A percentile compares a stretch with the other conserved stretches of the same genome.
These are phyloP conservation scores for Percopsis omiscomaycus DNA, from an alignment of 2,797 vertebrate species.

Conservation along the genomic window DNA sequence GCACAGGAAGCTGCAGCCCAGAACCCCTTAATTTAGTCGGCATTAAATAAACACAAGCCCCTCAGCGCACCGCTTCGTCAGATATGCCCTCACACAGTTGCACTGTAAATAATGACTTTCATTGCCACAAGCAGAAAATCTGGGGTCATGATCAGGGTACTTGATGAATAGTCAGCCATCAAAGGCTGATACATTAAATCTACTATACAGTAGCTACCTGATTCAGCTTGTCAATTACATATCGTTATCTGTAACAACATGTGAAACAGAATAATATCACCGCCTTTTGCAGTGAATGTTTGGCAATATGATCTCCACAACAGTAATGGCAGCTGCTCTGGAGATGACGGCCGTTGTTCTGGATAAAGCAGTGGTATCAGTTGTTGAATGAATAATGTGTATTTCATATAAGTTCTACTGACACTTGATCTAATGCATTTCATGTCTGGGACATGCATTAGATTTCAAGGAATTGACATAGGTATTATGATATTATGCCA, in stretches of 20 bases:
- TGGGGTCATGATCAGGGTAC: slow-evolving; percentile 50
- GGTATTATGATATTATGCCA: slow-evolving; percentile 59
- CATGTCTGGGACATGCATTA: slow-evolving; percentile 9
- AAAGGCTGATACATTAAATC: slow-evolving; percentile 36
- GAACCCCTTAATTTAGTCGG: slow-evolving; percentile 63
- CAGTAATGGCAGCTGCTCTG: not conserved
- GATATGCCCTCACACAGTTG: slow-evolving; percentile 56
- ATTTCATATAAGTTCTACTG: slow-evolving; percentile 38
- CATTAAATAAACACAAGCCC: slow-evolving; percentile 63
- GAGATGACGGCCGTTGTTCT: slow-evolving; percentile 9
- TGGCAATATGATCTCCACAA: slow-evolving; percentile 5
- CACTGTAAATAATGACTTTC: slow-evolving; percentile 59
- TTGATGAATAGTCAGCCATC: slow-evolving; percentile 19
- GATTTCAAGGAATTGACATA: not conserved
- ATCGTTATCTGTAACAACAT: too few species aligned
- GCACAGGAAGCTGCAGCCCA: slow-evolving; percentile 58
- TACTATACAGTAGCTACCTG: not conserved
- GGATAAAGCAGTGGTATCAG: slow-evolving; percentile 23
- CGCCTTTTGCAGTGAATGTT: slow-evolving; percentile 12
- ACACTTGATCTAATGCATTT: slow-evolving; percentile 55
- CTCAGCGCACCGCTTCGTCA: slow-evolving; percentile 40
- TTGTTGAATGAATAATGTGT: slow-evolving; percentile 26
- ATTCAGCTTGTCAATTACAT: too few species aligned
- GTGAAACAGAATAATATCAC: slow-evolving; percentile 26
- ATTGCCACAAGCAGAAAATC: slow-evolving; percentile 39